phyloP scores from a whole-genome alignment of 2,113 vertebrate genomes.

The Lasiurus borealis region DNA sequence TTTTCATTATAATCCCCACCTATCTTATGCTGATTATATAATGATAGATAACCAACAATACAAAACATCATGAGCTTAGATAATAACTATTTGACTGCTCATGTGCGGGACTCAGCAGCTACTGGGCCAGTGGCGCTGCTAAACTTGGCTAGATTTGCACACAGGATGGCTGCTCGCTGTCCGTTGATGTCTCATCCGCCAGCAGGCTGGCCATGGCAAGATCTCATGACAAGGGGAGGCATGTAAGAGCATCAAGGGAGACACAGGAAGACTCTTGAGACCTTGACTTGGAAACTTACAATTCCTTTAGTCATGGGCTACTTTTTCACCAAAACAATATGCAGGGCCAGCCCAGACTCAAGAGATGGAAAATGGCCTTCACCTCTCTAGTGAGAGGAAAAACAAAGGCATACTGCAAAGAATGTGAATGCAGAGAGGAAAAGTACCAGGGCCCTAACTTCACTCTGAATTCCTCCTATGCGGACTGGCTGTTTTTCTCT shows the following conservation, averaged over 20 bases:
- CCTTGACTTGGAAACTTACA: background rate
- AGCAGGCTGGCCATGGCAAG: background rate
- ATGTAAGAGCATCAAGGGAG: background rate
- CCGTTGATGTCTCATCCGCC: no score
- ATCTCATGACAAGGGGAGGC: background rate
- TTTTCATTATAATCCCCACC: background rate
- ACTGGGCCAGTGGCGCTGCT: background rate
- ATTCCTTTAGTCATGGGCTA: background rate
- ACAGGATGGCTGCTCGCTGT: accelerated
- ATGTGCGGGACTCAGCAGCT: background rate
- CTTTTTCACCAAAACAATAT: background rate
- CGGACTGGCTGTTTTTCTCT: background rate
- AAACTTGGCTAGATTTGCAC: background rate
- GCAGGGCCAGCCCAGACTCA: background rate
- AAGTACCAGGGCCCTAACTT: accelerated
- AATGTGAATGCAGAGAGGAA: background rate
- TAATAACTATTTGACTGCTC: background rate
- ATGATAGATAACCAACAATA: background rate
- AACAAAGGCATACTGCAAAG: background rate
- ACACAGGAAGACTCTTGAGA: background rate
- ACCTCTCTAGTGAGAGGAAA: background rate
- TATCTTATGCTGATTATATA: background rate
- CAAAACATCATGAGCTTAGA: background rate
- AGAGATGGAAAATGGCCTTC: background rate
- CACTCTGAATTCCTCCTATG: background rate